These are phyloP conservation scores for Teleiodes luculella DNA, from an alignment of 2,888 invertebrate species.

Conservation along the genomic window DNA sequence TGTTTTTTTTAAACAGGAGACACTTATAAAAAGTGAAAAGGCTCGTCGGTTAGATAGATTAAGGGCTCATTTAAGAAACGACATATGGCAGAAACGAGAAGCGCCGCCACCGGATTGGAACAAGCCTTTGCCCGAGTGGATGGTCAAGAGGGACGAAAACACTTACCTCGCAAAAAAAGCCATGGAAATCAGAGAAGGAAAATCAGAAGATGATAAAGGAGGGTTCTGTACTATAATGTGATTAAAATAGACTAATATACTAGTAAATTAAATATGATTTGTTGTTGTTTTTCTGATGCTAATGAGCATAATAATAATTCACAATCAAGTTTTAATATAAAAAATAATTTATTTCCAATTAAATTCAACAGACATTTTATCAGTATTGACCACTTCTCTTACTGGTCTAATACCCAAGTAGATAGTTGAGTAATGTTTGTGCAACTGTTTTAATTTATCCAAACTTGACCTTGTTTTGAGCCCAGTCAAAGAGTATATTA, in stretches of 20 bases:
- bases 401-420: too few relatives aligned
- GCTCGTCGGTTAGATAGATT: conserved; percentile 81
- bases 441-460: not conserved
- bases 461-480: not conserved
- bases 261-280: conserved; percentile 14
- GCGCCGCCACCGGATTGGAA: conserved; percentile 90
- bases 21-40: conserved; percentile 85
- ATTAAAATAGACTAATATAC: conserved; percentile 22
- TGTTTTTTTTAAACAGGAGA: conserved; percentile 64
- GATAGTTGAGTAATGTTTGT: not conserved
- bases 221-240: conserved; percentile 60
- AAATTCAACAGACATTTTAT: too few relatives aligned
- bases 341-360: not conserved
- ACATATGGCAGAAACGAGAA: conserved; percentile 87
- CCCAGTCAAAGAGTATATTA: not conserved
- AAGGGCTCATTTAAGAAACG: conserved; percentile 83
- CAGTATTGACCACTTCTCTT: too few relatives aligned
- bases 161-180: conserved; percentile 83
- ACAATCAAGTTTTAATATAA: not conserved
- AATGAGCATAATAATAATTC: not conserved
- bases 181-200: conserved; percentile 76
- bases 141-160: conserved; percentile 82
- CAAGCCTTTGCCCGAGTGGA: conserved; percentile 87
- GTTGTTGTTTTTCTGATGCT: not conserved
- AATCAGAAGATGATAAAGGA: conserved; percentile 35